phyloP scores from a whole-genome alignment of 2,888 invertebrate genomes.

The Lepidocyrtinus sp. region DNA sequence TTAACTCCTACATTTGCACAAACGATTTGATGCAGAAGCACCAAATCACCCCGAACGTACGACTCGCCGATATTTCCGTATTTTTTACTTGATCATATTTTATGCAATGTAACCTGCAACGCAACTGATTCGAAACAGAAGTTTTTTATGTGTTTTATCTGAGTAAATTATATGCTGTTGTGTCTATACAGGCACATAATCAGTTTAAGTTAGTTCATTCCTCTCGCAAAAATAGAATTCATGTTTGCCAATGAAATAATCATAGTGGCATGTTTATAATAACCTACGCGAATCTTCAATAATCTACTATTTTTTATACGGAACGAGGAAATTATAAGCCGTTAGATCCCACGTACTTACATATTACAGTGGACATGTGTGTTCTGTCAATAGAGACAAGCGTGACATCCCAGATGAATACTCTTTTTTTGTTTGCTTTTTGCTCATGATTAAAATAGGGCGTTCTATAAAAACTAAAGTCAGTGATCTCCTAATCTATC shows the following conservation, averaged over 20 bases:
- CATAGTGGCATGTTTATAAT: conserved; percentile 6
- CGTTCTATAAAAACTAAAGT: too few relatives aligned
- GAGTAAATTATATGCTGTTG: conserved; percentile 2
- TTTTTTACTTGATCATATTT: not conserved
- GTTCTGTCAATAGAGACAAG: conserved; percentile 6
- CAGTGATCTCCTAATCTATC: not conserved
- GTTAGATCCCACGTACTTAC: not conserved
- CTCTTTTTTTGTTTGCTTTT: not conserved
- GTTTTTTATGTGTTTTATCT: too few relatives aligned
- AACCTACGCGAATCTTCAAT: not conserved
- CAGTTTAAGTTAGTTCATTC: conserved; percentile 43
- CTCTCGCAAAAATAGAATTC: conserved; percentile 30
- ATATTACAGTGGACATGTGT: not conserved
- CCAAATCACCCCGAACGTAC: not conserved
- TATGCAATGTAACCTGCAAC: not conserved
- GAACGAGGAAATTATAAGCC: not conserved
- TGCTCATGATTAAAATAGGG: conserved; percentile 9
- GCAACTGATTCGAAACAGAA: too few relatives aligned
- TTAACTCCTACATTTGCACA: not conserved
- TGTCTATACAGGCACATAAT: not conserved
- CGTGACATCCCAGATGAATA: conserved; percentile 3
- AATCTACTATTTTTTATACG: not conserved
- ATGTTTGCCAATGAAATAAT: conserved; percentile 13
- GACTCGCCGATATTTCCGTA: not conserved
- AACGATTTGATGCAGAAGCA: not conserved